Evolutionary conservation across 2,797 vertebrate species (phyloP).

Genomic region (Smutsia temminckii): DNA sequence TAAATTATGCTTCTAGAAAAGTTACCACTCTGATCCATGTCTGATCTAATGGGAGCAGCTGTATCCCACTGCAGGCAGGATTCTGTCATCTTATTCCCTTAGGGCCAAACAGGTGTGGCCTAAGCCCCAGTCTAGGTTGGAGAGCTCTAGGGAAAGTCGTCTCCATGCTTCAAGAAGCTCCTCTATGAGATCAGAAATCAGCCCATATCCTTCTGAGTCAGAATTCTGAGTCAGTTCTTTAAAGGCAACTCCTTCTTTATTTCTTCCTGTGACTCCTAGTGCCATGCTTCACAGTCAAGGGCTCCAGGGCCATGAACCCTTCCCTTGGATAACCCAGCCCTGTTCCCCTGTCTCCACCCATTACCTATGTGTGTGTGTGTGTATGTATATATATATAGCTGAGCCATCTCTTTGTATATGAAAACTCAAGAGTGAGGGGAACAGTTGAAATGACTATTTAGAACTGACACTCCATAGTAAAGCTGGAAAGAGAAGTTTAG

Average conservation of each 20-base stretch:
- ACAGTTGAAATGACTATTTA: background rate
- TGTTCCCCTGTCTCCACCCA: background rate
- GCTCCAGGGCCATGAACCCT: background rate
- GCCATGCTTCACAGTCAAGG: background rate
- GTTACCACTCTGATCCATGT: background rate
- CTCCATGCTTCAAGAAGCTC: slow-evolving; percentile 66
- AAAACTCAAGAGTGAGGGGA: background rate
- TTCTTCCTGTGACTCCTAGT: slow-evolving; percentile 11
- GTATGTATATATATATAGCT: background rate
- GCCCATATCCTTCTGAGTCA: slow-evolving; percentile 66
- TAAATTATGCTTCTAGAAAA: slow-evolving; percentile 44
- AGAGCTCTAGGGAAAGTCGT: slow-evolving; percentile 53
- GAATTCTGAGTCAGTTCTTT: slow-evolving; percentile 65
- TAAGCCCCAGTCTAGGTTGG: slow-evolving; percentile 46
- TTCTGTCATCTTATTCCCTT: background rate
- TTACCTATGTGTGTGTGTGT: background rate
- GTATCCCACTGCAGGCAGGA: background rate
- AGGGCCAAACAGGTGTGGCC: slow-evolving; percentile 69
- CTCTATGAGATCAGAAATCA: slow-evolving; percentile 73
- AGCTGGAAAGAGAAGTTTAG: background rate
- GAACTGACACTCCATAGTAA: background rate
- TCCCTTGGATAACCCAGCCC: background rate
- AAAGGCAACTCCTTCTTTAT: background rate
- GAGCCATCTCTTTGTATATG: background rate
- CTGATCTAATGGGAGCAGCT: slow-evolving; percentile 59